phyloP scores from a whole-genome alignment of 2,888 invertebrate species.

The Drosophila recens region DNA sequence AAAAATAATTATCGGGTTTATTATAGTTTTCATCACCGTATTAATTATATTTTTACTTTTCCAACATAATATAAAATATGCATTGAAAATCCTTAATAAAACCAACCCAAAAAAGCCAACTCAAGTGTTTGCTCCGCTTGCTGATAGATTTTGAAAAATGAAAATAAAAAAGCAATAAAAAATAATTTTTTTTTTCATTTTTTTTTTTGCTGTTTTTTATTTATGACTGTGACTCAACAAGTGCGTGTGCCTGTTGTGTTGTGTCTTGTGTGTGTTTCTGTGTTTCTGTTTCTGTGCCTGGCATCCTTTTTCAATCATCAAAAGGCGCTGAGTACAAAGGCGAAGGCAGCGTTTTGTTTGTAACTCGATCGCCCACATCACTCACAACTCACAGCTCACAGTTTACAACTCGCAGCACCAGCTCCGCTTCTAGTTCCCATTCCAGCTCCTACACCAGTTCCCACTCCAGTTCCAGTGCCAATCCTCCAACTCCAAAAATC shows the following conservation, averaged over 20 bases:
- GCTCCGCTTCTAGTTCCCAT: constrained; percentile 8
- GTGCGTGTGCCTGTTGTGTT: constrained; percentile 34
- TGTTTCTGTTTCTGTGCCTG: constrained; percentile 33
- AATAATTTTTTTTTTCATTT: constrained; percentile 6
- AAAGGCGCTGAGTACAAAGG: constrained; percentile 46
- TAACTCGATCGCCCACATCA: constrained; percentile 68
- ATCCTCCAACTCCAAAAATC: constrained; percentile 30
- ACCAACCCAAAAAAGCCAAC: neutral
- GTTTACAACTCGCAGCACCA: neutral
- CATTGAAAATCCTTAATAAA: neutral
- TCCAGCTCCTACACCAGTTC: constrained; percentile 13
- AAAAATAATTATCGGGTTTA: too few species aligned
- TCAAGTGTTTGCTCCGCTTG: neutral
- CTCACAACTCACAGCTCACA: neutral
- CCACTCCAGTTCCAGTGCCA: constrained; percentile 21
- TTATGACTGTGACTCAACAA: constrained; percentile 50
- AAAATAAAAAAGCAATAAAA: constrained; percentile 15
- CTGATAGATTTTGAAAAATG: constrained; percentile 9
- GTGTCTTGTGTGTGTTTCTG: constrained; percentile 8
- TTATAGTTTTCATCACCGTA: neutral
- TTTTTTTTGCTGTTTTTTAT: constrained; percentile 2
- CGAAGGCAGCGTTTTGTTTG: constrained; percentile 43
- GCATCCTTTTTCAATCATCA: constrained; percentile 72
- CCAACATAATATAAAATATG: constrained; percentile 9
- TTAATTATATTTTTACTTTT: constrained; percentile 51